Conservation (phyloP, 2,797 vertebrate species). For the Sebastes taczanowskii region DNA sequence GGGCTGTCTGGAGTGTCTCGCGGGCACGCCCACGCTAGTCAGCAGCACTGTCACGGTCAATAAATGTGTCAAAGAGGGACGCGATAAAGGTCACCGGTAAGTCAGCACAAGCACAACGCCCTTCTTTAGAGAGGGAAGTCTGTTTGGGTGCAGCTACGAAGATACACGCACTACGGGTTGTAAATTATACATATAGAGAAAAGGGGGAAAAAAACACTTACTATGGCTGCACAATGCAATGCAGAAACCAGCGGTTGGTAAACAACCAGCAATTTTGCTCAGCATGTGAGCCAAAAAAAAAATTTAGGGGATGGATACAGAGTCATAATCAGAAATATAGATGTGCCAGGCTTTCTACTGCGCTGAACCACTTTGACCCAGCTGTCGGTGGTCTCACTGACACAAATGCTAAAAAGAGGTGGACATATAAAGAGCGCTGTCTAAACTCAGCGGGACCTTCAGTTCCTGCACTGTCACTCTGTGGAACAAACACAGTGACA, state of each 20-base stretch:
- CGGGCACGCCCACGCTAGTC: slow-evolving; percentile 6
- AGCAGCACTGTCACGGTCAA: slow-evolving; percentile 26
- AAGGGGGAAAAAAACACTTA: not conserved
- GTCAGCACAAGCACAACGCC: slow-evolving; percentile 60
- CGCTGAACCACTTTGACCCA: slow-evolving; percentile 41
- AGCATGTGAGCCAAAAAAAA: not conserved
- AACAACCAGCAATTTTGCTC: slow-evolving; percentile 25
- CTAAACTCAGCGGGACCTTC: slow-evolving; percentile 25
- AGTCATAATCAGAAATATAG: slow-evolving; percentile 48
- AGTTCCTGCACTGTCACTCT: slow-evolving; percentile 23
- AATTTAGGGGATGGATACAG: slow-evolving; percentile 4
- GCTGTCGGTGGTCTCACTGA: slow-evolving; percentile 16
- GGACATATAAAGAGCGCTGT: not conserved
- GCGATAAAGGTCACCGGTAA: slow-evolving; percentile 80
- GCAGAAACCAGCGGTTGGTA: slow-evolving; percentile 14
- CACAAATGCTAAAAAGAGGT: not conserved
- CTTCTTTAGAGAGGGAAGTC: not conserved
- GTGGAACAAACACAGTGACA: not conserved
- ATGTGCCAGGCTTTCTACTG: slow-evolving; percentile 40
- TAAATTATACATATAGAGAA: not conserved
- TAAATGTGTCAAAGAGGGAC: slow-evolving; percentile 20
- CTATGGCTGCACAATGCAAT: not conserved
- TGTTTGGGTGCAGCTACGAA: not conserved
- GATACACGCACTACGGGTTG: not conserved
- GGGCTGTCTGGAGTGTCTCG: slow-evolving; percentile 5